Percentiles rank a stretch among this genome's conserved stretches.
Evolutionary conservation across 2,888 invertebrate genomes (phyloP).

Genomic region (Arenicola marina): DNA sequence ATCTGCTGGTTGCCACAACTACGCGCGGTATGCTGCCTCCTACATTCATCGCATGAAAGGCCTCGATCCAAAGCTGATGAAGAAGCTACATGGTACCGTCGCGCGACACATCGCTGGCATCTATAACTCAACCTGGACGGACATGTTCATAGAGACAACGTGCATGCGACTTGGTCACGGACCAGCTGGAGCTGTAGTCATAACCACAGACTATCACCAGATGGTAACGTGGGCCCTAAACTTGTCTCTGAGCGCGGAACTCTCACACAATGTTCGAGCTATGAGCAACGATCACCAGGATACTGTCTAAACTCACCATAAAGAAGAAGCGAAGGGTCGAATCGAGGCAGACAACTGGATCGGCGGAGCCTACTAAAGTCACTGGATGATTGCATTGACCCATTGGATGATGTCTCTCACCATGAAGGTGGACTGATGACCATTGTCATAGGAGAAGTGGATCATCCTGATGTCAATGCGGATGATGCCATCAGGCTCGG

Average conservation of each 20-base stretch:
- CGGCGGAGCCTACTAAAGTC: slow-evolving; percentile 4
- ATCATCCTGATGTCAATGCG: slow-evolving; percentile 9
- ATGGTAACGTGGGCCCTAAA: slow-evolving; percentile 5
- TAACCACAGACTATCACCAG: slow-evolving; percentile 5
- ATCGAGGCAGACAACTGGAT: slow-evolving; percentile 1
- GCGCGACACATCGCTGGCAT: slow-evolving; percentile 8
- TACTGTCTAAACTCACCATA: slow-evolving; percentile 20
- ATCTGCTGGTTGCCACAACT: slow-evolving; percentile 4
- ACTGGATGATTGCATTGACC: slow-evolving; percentile 11
- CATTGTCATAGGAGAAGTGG: slow-evolving; percentile 18
- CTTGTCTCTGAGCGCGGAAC: background rate
- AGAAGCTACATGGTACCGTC: background rate
- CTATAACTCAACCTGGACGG: slow-evolving; percentile 8
- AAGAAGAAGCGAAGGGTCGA: slow-evolving; percentile 3
- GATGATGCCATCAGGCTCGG: slow-evolving; percentile 10
- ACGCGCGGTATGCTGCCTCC: background rate
- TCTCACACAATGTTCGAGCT: slow-evolving; percentile 7
- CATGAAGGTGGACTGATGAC: slow-evolving; percentile 19
- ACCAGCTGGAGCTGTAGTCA: slow-evolving; percentile 3
- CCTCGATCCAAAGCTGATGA: background rate
- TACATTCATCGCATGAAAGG: slow-evolving; percentile 1
- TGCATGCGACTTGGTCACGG: slow-evolving; percentile 12
- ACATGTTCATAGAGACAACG: slow-evolving; percentile 15
- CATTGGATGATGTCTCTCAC: slow-evolving; percentile 13
- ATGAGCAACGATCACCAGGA: background rate